Evolutionary conservation across 2,113 vertebrate genomes (phyloP), one percentile per base, ranked within the genome.

Genomic region (Brachyistius frenatus): DNA sequence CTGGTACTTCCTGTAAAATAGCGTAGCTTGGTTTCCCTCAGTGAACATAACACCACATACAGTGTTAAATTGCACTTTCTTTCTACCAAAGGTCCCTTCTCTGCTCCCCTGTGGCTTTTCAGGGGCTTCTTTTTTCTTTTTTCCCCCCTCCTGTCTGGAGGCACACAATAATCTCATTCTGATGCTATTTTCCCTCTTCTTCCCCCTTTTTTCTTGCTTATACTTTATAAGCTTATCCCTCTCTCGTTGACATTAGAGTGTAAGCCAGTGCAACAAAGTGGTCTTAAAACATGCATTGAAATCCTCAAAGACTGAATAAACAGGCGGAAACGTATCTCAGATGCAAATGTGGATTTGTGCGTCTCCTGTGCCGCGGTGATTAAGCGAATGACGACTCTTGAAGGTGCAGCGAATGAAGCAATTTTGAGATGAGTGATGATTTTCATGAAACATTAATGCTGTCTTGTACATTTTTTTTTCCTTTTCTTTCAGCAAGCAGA

Each of bases 321-420:
- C 87, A 83, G 75, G 62, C 81, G 11, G 66, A 86, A 91, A 91
- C 56, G 49, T 61, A 87, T 92, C 87, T 86, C 56, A 50, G 71
- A 93, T 94, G 92, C 86, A 92, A 92, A 94, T 92, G 80, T 81
- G 82, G 81, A 87, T 90, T 83, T 77, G 71, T 71, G 66, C 73
- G 61, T 89, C 63, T 33, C 47, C 81, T 52, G 1, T 10, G 65
- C 66, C 1, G 31, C 9, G 57, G 77, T 85, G 87, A 89, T 92
- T 89, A 90, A 81, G 84, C 47, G 35, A 71, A 87, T n/a, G 73
- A 76, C 76, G 71, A 57, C 82, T 89, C 73, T 83, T 58, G 47
- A 86, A 88, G 58, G 66, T 73, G 80, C 54, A 2, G 80, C 55
- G 73, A 86, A 85, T 84, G 71, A 83, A 77, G 85, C 83, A 67